phyloP scores from a whole-genome alignment of 2,888 invertebrate genomes.

The Anorthoa munda region DNA sequence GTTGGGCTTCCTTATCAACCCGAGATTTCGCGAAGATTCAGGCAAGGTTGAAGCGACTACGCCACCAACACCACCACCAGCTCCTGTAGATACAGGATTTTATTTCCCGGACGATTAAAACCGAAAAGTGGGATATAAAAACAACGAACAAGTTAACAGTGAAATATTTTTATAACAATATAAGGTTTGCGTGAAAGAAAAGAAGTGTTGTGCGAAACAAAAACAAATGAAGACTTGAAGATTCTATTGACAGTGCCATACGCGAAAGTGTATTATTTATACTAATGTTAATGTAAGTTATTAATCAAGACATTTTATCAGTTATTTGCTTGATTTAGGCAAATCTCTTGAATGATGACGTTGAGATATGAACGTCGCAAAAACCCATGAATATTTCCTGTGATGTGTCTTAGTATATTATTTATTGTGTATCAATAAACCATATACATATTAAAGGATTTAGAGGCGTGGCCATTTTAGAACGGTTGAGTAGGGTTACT shows the following conservation, averaged over 20 bases:
- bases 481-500: slow-evolving; percentile 1
- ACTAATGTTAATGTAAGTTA: slow-evolving; percentile 29
- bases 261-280: slow-evolving; percentile 50
- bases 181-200: slow-evolving; percentile 6
- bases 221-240: slow-evolving; percentile 37
- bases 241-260: slow-evolving; percentile 53
- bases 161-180: slow-evolving; percentile 39
- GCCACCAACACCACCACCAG: background rate
- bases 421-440: no score
- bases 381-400: slow-evolving; percentile 21
- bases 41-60: background rate
- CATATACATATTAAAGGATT: no score
- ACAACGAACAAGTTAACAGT: slow-evolving; percentile 48
- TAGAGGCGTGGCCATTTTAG: background rate
- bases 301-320: no score
- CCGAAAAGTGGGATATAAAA: background rate
- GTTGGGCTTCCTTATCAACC: slow-evolving; percentile 64
- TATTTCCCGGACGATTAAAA: slow-evolving; percentile 69
- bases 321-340: slow-evolving; percentile 18
- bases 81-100: slow-evolving; percentile 33
- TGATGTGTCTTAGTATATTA: slow-evolving; percentile 18
- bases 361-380: slow-evolving; percentile 20
- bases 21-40: slow-evolving; percentile 62
- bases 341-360: slow-evolving; percentile 22
- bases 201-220: slow-evolving; percentile 25